These are phyloP conservation scores for Eumerus sabulonum DNA, from an alignment of 2,888 invertebrate genomes.

Conservation along the genomic window DNA sequence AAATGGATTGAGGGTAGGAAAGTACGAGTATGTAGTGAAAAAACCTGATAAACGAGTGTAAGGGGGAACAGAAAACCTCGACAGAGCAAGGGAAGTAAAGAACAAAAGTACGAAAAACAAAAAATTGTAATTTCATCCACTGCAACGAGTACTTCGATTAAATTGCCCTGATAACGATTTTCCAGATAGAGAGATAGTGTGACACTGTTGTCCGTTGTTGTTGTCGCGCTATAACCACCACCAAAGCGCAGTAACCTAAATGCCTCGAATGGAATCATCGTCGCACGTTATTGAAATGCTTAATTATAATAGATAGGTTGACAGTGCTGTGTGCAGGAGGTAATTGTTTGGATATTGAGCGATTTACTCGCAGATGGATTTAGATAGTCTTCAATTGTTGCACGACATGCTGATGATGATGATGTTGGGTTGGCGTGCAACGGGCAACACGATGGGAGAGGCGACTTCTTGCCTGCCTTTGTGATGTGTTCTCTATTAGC, in stretches of 20 bases:
- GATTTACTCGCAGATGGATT: too few species aligned
- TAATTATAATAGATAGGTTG: slow-evolving; percentile 42
- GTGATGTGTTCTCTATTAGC: slow-evolving; percentile 8
- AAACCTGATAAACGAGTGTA: slow-evolving; percentile 41
- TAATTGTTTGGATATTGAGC: too few species aligned
- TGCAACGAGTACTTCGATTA: slow-evolving; percentile 48
- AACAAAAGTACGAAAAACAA: not conserved
- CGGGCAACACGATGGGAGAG: not conserved
- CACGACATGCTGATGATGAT: slow-evolving; percentile 1
- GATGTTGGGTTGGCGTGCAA: slow-evolving; percentile 12
- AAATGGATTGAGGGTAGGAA: slow-evolving; percentile 23
- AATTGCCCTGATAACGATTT: slow-evolving; percentile 59
- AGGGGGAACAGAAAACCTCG: slow-evolving; percentile 31
- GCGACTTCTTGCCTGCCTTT: too few species aligned
- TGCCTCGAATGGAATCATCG: too few species aligned
- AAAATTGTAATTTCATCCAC: slow-evolving; percentile 25
- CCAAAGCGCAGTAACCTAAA: too few species aligned
- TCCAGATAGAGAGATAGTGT: slow-evolving; percentile 41
- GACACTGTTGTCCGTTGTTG: slow-evolving; percentile 1
- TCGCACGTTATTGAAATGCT: slow-evolving; percentile 34
- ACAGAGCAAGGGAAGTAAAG: too few species aligned
- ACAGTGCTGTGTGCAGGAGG: slow-evolving; percentile 4
- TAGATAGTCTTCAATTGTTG: too few species aligned
- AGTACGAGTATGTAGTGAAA: slow-evolving; percentile 29
- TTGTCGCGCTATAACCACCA: too few species aligned